Percentiles rank a stretch among this genome's conserved stretches.
These are phyloP conservation scores for Orycteropus afer DNA, from an alignment of 2,113 vertebrate species.

Conservation along the genomic window DNA sequence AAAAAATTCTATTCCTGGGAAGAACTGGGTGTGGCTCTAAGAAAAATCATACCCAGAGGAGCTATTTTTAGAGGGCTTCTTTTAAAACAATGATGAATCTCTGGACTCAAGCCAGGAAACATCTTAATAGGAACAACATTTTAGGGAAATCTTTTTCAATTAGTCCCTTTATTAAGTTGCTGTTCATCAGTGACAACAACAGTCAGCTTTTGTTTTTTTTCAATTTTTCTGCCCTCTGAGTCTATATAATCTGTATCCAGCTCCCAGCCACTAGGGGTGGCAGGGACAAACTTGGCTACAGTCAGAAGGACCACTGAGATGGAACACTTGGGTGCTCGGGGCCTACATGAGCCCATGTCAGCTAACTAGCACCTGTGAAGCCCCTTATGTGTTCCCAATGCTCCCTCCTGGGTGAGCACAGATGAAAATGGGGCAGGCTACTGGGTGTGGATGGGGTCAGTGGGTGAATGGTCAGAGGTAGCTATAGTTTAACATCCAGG, in stretches of 20 bases:
- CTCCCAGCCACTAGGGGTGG: too few relatives aligned
- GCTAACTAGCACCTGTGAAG: too few relatives aligned
- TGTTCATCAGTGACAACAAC: neutral
- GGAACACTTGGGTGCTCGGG: too few relatives aligned
- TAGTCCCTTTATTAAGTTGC: neutral
- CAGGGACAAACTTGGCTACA: neutral
- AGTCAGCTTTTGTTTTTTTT: neutral
- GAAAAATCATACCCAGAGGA: slow-evolving; percentile 14
- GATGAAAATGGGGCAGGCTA: too few relatives aligned
- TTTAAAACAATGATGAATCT: slow-evolving; percentile 22
- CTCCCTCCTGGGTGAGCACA: too few relatives aligned
- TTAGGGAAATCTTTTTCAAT: slow-evolving; percentile 11
- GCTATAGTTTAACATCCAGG: too few relatives aligned
- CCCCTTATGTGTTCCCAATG: too few relatives aligned
- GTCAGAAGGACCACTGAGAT: neutral
- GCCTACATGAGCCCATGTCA: too few relatives aligned
- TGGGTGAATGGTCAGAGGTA: too few relatives aligned
- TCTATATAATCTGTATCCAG: neutral
- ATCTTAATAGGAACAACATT: neutral
- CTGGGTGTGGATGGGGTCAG: too few relatives aligned
- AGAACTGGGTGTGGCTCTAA: neutral
- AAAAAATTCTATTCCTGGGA: neutral
- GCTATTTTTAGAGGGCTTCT: slow-evolving; percentile 7
- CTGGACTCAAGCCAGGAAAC: neutral
- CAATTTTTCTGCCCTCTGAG: neutral